Evolutionary conservation across 2,113 vertebrate species (phyloP).

Genomic region (Amblyopsis rosae): DNA sequence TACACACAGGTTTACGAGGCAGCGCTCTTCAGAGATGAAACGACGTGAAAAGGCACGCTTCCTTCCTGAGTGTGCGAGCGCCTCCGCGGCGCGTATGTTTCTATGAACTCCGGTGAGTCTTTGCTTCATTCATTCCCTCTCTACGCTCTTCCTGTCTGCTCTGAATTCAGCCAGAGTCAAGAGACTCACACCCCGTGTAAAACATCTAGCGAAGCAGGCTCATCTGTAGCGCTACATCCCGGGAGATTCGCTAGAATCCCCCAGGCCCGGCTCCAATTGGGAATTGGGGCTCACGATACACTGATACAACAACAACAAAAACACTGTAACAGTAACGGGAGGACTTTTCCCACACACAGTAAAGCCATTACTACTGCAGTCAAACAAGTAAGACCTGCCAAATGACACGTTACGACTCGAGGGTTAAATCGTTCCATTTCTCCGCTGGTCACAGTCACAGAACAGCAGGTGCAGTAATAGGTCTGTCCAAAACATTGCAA

Average conservation of each 20-base stretch:
- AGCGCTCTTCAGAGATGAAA: constrained; percentile 28
- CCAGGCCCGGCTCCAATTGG: background rate
- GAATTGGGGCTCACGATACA: constrained; percentile 17
- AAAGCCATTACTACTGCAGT: constrained; percentile 16
- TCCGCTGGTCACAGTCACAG: constrained; percentile 32
- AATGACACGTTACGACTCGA: constrained; percentile 44
- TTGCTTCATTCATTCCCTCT: constrained; percentile 72
- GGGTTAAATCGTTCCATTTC: constrained; percentile 48
- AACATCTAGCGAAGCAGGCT: background rate
- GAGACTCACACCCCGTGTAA: constrained; percentile 3
- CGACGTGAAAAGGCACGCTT: constrained; percentile 55
- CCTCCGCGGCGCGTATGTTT: constrained; percentile 39
- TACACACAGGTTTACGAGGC: background rate
- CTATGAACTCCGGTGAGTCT: constrained; percentile 62
- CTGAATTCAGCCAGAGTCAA: constrained; percentile 17
- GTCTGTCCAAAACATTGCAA: constrained; percentile 44
- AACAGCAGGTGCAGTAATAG: constrained; percentile 70
- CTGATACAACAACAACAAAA: constrained; percentile 3
- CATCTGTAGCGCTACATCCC: background rate
- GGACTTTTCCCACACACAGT: constrained; percentile 21
- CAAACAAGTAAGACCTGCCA: constrained; percentile 39
- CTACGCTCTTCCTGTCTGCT: constrained; percentile 62
- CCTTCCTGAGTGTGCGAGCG: constrained; percentile 63
- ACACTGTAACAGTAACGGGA: constrained; percentile 10
- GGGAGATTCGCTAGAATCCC: background rate